A percentile compares a stretch with the other conserved stretches of the same genome.
These are phyloP conservation scores for Aleiodes testaceus DNA, from an alignment of 2,888 invertebrate genomes.

Conservation along the genomic window DNA sequence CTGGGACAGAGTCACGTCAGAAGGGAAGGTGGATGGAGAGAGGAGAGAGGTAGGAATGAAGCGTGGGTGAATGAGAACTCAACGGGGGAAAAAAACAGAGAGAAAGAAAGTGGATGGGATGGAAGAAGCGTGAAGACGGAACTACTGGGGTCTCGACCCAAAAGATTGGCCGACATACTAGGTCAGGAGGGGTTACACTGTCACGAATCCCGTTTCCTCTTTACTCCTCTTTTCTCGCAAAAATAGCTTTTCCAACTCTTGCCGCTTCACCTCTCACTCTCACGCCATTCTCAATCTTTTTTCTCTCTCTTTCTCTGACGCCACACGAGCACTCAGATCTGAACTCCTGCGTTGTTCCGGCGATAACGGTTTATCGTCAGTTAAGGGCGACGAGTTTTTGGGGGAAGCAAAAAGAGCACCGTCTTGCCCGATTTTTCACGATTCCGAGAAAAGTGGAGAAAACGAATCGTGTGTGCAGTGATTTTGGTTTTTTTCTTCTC, in stretches of 20 bases:
- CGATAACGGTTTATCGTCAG: slow-evolving; percentile 45
- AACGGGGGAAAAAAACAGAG: neutral
- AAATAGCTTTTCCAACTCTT: slow-evolving; percentile 52
- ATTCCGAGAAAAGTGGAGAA: slow-evolving; percentile 35
- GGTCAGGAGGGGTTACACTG: slow-evolving; percentile 58
- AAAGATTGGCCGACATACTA: slow-evolving; percentile 66
- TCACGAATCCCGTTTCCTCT: slow-evolving; percentile 60
- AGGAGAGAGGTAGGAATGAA: neutral
- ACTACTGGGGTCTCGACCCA: slow-evolving; percentile 41
- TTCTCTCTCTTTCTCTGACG: slow-evolving; percentile 9
- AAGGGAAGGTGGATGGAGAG: neutral
- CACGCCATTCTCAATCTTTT: neutral
- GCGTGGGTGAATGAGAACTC: neutral
- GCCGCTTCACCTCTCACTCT: neutral
- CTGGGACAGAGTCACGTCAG: neutral
- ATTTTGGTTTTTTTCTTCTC: slow-evolving; percentile 12
- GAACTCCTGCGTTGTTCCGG: slow-evolving; percentile 33
- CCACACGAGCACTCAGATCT: slow-evolving; percentile 13
- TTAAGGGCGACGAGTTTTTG: neutral
- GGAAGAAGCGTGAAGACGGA: slow-evolving; percentile 39
- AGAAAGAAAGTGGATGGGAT: neutral
- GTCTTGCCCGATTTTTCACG: slow-evolving; percentile 45
- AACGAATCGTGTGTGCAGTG: slow-evolving; percentile 17
- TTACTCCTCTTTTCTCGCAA: slow-evolving; percentile 47
- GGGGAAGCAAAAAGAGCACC: slow-evolving; percentile 13